Percentiles rank a stretch among this genome's conserved stretches.
Conservation (phyloP, 2,888 invertebrate genomes). For the Drosophila mimica region DNA sequence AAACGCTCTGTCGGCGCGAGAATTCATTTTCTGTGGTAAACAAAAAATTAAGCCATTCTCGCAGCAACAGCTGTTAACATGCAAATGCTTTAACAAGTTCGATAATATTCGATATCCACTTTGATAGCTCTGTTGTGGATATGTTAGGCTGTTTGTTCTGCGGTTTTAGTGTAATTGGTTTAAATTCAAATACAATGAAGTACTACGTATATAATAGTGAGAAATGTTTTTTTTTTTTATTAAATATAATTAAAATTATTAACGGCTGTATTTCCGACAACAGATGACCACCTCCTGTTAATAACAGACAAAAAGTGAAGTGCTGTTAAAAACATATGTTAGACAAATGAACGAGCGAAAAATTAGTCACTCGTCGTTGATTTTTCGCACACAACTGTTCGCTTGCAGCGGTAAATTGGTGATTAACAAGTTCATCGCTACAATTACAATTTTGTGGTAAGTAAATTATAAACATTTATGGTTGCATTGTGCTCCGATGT, state of each 20-base stretch:
- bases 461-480: conserved; percentile 21
- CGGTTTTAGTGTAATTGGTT: neutral
- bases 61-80: conserved; percentile 21
- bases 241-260: neutral
- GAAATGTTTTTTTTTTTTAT: neutral
- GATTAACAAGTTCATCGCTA: conserved; percentile 26
- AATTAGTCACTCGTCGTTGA: conserved; percentile 59
- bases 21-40: conserved; percentile 32
- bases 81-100: neutral
- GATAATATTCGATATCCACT: neutral
- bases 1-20: conserved; percentile 48
- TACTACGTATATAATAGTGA: neutral
- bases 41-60: neutral
- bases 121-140: neutral
- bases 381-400: conserved; percentile 56
- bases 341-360: conserved; percentile 30
- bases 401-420: conserved; percentile 33
- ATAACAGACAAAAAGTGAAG: conserved; percentile 2
- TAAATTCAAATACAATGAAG: neutral
- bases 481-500: conserved; percentile 18
- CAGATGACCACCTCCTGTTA: neutral
- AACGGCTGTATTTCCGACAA: neutral
- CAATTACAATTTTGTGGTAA: conserved; percentile 53
- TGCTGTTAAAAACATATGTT: conserved; percentile 33
- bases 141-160: neutral